A percentile compares a stretch with the other conserved stretches of the same genome.
Evolutionary conservation across 2,113 vertebrate species (phyloP).

Genomic region (Chamaetylas fuelleborni): DNA sequence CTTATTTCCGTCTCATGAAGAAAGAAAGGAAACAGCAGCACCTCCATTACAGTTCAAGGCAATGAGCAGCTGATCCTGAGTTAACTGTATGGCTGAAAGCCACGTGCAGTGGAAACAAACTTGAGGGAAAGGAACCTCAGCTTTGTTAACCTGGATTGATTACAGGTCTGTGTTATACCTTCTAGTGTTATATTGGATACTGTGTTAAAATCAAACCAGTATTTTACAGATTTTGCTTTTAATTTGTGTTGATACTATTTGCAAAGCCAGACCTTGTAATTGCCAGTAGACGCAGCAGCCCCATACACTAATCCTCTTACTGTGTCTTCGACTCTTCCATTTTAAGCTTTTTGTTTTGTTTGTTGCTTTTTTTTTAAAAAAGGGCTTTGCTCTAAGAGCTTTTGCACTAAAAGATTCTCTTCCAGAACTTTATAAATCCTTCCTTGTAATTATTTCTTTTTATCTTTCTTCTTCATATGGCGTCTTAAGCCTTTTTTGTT

Average conservation of each 20-base stretch:
- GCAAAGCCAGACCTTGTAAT: constrained; percentile 18
- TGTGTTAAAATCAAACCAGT: neutral
- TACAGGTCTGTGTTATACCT: neutral
- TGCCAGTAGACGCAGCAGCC: neutral
- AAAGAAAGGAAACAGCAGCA: neutral
- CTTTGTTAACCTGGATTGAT: neutral
- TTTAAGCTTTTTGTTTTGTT: constrained; percentile 4
- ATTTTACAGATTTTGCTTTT: neutral
- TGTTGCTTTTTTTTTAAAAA: neutral
- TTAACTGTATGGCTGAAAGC: neutral
- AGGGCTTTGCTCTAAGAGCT: neutral
- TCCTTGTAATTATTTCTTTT: constrained; percentile 34
- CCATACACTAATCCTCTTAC: constrained; percentile 7
- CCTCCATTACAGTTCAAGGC: neutral
- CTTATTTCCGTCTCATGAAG: neutral
- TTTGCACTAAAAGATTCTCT: neutral
- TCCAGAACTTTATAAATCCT: constrained; percentile 29
- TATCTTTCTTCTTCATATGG: constrained; percentile 12
- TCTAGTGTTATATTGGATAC: neutral
- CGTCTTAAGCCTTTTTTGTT: constrained; percentile 7
- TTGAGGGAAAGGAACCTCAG: neutral
- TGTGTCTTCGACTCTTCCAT: neutral
- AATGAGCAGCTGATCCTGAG: neutral
- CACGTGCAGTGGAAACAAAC: neutral
- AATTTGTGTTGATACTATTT: neutral